Evolutionary conservation across 2,888 invertebrate genomes (phyloP).

Genomic region (Ophion ventricosus): DNA sequence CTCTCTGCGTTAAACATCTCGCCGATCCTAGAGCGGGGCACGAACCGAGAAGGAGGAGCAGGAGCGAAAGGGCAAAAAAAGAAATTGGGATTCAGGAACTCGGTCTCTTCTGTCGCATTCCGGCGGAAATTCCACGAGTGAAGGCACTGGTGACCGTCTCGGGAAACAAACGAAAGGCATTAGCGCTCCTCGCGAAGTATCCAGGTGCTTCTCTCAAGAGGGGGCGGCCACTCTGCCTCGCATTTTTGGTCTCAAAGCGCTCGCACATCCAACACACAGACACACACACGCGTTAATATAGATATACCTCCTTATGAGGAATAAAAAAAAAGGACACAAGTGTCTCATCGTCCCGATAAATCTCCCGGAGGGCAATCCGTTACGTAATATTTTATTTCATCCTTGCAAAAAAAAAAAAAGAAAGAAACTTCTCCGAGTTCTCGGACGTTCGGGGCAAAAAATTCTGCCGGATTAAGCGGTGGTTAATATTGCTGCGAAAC

Average conservation of each 20-base stretch:
- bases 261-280: conserved; percentile 44
- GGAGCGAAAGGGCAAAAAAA: conserved; percentile 11
- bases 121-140: conserved; percentile 64
- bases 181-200: conserved; percentile 60
- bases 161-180: conserved; percentile 71
- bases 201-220: conserved; percentile 41
- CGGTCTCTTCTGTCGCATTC: conserved; percentile 67
- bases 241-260: conserved; percentile 50
- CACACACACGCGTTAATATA: conserved; percentile 27
- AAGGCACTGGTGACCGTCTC: conserved; percentile 31
- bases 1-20: neutral
- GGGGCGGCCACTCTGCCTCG: conserved; percentile 7
- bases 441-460: conserved; percentile 16
- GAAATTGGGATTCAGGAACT: conserved; percentile 63
- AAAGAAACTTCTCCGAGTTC: neutral
- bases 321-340: neutral
- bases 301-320: neutral
- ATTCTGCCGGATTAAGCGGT: conserved; percentile 12
- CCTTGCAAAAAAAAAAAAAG: conserved; percentile 4
- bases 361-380: conserved; percentile 19
- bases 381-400: conserved; percentile 22
- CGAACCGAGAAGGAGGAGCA: neutral
- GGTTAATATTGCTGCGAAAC: conserved; percentile 26
- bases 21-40: conserved; percentile 15
- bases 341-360: conserved; percentile 29